These are phyloP conservation scores for Melanostoma scalare DNA, from an alignment of 2,888 invertebrate species.

Conservation along the genomic window DNA sequence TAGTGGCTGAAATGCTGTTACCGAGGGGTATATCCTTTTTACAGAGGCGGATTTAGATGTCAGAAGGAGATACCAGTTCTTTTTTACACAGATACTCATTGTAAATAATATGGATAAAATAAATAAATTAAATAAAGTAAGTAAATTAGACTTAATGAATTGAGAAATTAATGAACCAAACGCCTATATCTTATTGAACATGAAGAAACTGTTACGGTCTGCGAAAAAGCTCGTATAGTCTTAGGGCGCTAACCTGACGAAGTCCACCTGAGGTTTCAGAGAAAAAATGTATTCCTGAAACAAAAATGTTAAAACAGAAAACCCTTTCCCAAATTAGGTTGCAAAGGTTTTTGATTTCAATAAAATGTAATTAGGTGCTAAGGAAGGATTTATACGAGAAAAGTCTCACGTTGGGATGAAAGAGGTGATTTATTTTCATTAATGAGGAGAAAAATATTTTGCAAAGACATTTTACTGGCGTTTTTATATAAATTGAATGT, in stretches of 20 bases:
- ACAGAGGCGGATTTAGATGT: not conserved
- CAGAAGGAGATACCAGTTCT: too few species aligned
- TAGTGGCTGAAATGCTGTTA: slow-evolving; percentile 1
- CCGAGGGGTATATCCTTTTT: slow-evolving; percentile 21
- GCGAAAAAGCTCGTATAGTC: too few species aligned
- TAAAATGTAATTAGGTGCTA: slow-evolving; percentile 61
- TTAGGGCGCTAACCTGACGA: too few species aligned
- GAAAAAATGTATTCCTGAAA: slow-evolving; percentile 24
- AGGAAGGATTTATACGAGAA: slow-evolving; percentile 25
- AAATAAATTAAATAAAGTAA: too few species aligned
- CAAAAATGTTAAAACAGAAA: slow-evolving; percentile 29
- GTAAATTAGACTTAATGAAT: too few species aligned
- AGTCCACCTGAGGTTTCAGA: not conserved
- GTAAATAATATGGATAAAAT: too few species aligned
- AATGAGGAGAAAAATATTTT: not conserved
- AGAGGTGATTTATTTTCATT: slow-evolving; percentile 26
- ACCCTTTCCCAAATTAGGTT: slow-evolving; percentile 54
- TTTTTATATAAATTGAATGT: not conserved
- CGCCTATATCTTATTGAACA: too few species aligned
- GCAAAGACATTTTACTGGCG: not conserved
- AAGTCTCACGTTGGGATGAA: not conserved
- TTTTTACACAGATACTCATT: too few species aligned
- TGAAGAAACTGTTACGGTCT: too few species aligned
- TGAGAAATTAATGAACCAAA: too few species aligned
- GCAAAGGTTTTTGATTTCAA: slow-evolving; percentile 55